A percentile compares a stretch with the other conserved stretches of the same genome.
Evolutionary conservation across 1,140 invertebrate genomes (phyloP).

Genomic region (Leptinotarsa texana): DNA sequence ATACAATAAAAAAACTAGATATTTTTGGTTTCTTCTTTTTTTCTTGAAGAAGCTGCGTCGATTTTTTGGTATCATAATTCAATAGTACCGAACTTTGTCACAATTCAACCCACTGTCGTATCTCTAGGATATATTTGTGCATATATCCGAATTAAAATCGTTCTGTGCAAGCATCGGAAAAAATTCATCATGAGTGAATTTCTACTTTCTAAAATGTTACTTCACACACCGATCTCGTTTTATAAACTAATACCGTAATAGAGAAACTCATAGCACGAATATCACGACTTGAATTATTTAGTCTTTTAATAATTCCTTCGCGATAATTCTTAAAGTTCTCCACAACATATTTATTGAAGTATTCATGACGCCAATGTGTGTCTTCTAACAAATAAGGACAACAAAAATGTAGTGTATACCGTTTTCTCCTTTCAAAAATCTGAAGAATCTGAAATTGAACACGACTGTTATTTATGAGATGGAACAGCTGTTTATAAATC

Average conservation of each 20-base stretch:
- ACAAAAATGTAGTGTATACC: constrained; percentile 10
- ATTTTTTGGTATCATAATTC: too few species aligned
- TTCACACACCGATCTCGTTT: neutral
- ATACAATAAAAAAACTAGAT: too few species aligned
- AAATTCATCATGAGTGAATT: too few species aligned
- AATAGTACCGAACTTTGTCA: too few species aligned
- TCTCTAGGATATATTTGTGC: too few species aligned
- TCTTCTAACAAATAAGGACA: constrained; percentile 10
- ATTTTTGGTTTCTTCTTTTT: too few species aligned
- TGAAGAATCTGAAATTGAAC: constrained; percentile 21
- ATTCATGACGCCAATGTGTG: neutral
- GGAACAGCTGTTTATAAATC: constrained; percentile 22
- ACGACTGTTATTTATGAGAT: constrained; percentile 15
- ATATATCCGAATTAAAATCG: too few species aligned
- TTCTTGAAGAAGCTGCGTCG: too few species aligned
- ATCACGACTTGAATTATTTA: constrained; percentile 16
- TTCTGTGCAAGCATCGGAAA: too few species aligned
- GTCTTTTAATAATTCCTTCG: neutral
- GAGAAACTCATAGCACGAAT: neutral
- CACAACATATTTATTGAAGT: neutral
- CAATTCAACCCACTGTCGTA: too few species aligned
- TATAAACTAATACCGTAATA: neutral
- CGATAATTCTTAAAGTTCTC: neutral
- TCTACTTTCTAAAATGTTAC: too few species aligned
- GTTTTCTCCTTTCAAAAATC: constrained; percentile 23